Percentiles rank a stretch among this genome's conserved stretches.
Evolutionary conservation across 1,140 invertebrate genomes (phyloP).

Genomic region (Calliopsis andreniformis): DNA sequence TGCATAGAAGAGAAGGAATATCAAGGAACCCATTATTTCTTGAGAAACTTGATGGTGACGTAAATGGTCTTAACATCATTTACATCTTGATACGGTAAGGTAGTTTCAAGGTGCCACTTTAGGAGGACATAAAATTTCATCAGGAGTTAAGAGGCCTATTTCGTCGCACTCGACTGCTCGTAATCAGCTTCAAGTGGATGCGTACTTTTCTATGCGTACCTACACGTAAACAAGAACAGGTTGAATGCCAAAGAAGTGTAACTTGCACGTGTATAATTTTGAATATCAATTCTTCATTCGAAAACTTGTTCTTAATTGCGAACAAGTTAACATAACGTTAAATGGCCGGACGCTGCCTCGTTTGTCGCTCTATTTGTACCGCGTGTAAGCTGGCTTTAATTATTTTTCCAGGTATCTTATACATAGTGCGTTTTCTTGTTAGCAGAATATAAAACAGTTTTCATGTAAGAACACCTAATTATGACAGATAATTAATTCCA

Average conservation of each 20-base stretch:
- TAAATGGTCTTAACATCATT: slow-evolving; percentile 17
- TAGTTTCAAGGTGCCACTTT: slow-evolving; percentile 7
- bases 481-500: slow-evolving; percentile 10
- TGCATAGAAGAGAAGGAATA: too few species aligned
- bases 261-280: neutral
- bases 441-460: neutral
- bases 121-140: slow-evolving; percentile 10
- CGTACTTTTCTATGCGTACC: neutral
- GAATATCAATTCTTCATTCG: neutral
- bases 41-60: neutral
- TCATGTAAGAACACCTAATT: slow-evolving; percentile 5
- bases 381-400: slow-evolving; percentile 4
- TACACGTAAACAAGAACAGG: neutral
- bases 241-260: neutral
- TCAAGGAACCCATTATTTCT: neutral
- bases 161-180: neutral
- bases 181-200: slow-evolving; percentile 2
- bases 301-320: neutral
- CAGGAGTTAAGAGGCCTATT: neutral
- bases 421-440: neutral
- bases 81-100: slow-evolving; percentile 12
- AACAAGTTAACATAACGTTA: too few species aligned
- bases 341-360: neutral
- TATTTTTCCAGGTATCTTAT: neutral
- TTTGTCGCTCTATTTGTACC: neutral